Evolutionary conservation across 2,797 vertebrate species (phyloP), one percentile per base, ranked within the genome.

Genomic region (Leontocebus nigricollis): DNA sequence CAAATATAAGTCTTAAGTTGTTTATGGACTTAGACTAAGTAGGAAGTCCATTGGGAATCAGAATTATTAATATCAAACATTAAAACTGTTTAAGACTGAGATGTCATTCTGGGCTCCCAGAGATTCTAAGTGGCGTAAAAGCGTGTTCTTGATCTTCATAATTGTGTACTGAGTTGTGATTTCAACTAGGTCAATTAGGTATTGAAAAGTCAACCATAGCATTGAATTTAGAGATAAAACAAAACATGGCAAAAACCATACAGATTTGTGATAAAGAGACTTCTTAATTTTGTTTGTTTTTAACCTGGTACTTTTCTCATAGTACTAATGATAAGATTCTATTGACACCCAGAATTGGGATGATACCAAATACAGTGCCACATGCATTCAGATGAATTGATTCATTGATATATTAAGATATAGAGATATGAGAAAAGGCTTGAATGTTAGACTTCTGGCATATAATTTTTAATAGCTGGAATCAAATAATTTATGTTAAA

Each of bases 191-290:
- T 67, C 50, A 92, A 77, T 52, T 48, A 90, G 36, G 52, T 26
- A 26, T 41, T n/a, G 1, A 15, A 90, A 81, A 90, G 4, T 79
- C 39, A 79, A 5, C 27, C 7, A 26, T 52, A 20, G 46, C 48
- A 90, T 9, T 91, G 76, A 96, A 89, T 70, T 96, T 48, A 95
- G 22, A 94, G 33, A 20, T 41, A 93, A 64, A 77, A 72, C 7
- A 83, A 72, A 92, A 80, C 13, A 67, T 46, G 20, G 7, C 3
- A 75, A 83, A 61, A 3, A 39, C 22, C 76, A 10, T 41, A 57
- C 8, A 73, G 52, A 84, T 82, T 72, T 0, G 52, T 52, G n/a
- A 72, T 33, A 13, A 92, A 83, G 24, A 86, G 24, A 33, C 41
- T 76, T 89, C 61, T 48, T 86, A 79, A 81, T 93, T 79, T 44